phyloP scores from a whole-genome alignment of 2,113 vertebrate species.

The Anguilla japonica region DNA sequence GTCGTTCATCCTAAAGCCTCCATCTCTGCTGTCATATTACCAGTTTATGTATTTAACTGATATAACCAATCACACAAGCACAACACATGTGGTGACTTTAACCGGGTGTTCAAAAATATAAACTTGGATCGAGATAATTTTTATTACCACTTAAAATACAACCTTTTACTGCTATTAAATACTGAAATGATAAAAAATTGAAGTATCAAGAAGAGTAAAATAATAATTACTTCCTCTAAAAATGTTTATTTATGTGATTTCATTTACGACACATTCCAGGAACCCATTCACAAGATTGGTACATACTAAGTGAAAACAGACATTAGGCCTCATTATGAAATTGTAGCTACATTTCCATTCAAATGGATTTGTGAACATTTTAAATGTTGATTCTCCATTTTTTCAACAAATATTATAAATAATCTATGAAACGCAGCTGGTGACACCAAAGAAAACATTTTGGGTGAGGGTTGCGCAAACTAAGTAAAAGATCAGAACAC shows the following conservation, averaged over 20 bases:
- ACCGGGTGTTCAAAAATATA: no score
- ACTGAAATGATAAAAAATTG: neutral
- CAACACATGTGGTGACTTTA: neutral
- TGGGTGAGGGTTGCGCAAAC: neutral
- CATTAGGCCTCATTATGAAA: no score
- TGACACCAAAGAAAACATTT: neutral
- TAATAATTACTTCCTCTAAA: no score
- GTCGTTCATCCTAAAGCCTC: neutral
- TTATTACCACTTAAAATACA: neutral
- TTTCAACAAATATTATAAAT: neutral
- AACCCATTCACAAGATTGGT: neutral
- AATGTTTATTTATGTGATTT: no score
- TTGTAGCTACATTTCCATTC: neutral
- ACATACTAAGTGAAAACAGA: no score
- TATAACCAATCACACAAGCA: neutral
- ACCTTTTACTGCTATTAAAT: neutral
- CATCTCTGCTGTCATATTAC: neutral
- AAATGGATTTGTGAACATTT: neutral
- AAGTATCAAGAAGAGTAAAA: no score
- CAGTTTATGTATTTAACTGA: neutral
- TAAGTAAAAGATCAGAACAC: neutral
- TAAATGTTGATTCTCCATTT: neutral
- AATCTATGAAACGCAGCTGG: neutral
- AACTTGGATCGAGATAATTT: no score
- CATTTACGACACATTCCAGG: neutral